phyloP scores from a whole-genome alignment of 2,888 invertebrate genomes.

The Apamea crenata region DNA sequence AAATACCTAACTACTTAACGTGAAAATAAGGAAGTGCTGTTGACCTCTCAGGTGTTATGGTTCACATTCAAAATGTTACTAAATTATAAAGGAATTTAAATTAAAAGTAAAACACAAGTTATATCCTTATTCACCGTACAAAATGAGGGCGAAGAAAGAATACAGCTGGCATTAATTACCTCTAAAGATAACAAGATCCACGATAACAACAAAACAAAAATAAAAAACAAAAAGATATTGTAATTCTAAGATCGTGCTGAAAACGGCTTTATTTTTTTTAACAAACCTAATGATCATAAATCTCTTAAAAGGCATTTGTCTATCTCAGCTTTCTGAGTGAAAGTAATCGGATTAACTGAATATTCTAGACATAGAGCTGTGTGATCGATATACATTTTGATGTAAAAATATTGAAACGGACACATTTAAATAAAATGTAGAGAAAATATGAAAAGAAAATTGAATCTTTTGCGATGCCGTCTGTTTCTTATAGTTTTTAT shows the following conservation, averaged over 20 bases:
- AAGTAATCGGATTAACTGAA: conserved; percentile 53
- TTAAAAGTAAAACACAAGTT: background rate
- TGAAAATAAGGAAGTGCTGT: background rate
- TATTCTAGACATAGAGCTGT: conserved; percentile 42
- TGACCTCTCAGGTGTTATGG: background rate
- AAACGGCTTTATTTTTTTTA: conserved; percentile 45
- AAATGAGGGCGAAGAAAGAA: conserved; percentile 32
- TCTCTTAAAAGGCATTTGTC: conserved; percentile 51
- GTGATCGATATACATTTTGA: conserved; percentile 43
- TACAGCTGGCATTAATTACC: conserved; percentile 51
- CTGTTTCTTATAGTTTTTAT: conserved; percentile 56
- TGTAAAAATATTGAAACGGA: conserved; percentile 42
- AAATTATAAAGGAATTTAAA: conserved; percentile 11
- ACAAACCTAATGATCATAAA: conserved; percentile 54
- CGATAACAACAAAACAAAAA: conserved; percentile 30
- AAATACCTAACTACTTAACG: background rate
- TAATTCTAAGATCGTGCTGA: conserved; percentile 31
- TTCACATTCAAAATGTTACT: background rate
- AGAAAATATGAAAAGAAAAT: conserved; percentile 66
- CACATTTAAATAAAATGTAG: conserved; percentile 55
- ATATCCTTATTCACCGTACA: conserved; percentile 8
- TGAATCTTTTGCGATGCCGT: conserved; percentile 60
- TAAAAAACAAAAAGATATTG: conserved; percentile 34
- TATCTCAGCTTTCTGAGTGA: conserved; percentile 27
- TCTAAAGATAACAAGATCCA: conserved; percentile 35